A percentile compares a stretch with the other conserved stretches of the same genome.
Evolutionary conservation across 2,888 invertebrate genomes (phyloP).

Genomic region (Troides helena): DNA sequence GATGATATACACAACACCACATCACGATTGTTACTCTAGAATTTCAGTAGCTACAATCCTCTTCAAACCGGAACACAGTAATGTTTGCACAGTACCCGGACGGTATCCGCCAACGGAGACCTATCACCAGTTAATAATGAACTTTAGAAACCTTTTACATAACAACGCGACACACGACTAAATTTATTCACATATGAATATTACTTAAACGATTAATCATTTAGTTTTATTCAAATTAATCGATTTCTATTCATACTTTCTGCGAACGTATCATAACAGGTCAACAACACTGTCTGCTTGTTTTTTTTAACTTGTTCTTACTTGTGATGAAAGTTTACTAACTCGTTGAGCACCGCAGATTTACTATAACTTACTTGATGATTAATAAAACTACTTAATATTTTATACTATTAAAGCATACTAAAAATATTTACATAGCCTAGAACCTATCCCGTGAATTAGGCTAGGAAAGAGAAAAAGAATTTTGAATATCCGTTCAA

Average conservation of each 20-base stretch:
- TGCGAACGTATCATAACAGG: background rate
- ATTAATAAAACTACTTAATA: background rate
- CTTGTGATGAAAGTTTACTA: background rate
- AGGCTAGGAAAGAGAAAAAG: background rate
- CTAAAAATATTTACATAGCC: background rate
- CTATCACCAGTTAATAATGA: too few relatives aligned
- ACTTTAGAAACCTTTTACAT: background rate
- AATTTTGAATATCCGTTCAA: too few relatives aligned
- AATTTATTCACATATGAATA: background rate
- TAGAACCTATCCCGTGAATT: background rate
- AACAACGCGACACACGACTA: background rate
- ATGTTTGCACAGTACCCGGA: too few relatives aligned
- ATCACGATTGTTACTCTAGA: too few relatives aligned
- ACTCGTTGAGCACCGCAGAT: too few relatives aligned
- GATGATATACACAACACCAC: too few relatives aligned
- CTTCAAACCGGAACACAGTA: too few relatives aligned
- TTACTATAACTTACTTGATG: background rate
- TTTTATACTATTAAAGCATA: background rate
- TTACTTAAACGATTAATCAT: background rate
- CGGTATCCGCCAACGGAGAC: too few relatives aligned
- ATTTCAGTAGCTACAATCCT: too few relatives aligned
- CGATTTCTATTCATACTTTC: constrained; percentile 1
- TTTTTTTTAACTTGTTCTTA: background rate
- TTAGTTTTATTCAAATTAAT: constrained; percentile 1
- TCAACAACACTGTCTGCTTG: background rate